Base-by-base conservation (phyloP, 2,113 vertebrate species). In the Barbus barbus region DNA sequence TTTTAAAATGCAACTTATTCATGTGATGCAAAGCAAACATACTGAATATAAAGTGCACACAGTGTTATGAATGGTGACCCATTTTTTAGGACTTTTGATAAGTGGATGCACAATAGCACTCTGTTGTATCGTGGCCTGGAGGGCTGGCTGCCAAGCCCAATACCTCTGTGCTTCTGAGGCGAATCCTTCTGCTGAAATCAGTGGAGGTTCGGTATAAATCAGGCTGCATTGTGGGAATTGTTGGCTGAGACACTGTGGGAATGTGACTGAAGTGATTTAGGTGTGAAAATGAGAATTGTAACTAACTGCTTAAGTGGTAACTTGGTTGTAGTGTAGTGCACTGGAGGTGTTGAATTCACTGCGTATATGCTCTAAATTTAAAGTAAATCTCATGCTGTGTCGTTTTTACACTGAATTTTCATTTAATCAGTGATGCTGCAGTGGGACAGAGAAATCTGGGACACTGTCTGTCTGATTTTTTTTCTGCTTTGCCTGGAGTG, bases 241-340 rank as follows among this genome's bases (percentile, higher is more conserved):
- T 88, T 86, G 53, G 77, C 73, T 77, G 11, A n/a, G 82, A 84
- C 60, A 56, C 72, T 81, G 74, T 67, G 72, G 72, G 84, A 84
- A 86, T 83, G 31, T 81, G 24, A 81, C 67, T 72, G 82, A 85
- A 75, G 74, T 72, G 51, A 56, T 51, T 82, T 80, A 76, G 67
- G 80, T 58, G 61, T 81, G 63, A 44, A 33, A 81, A 80, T 41
- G 3, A 26, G 33, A 26, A 58, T 33, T 3, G 36, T 48, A n/a
- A 31, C 14, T 48, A 22, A 38, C 14, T 48, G 16, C 9, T 33
- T 36, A 75, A 22, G 56, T 61, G 51, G 36, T 83, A 73, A 73
- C 38, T 24, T 73, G 38, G 20, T 46, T 73, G 71, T 73, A 44
- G 28, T 3, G 51, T n/a, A 31, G 28, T 22, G 14, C 12, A 9